A percentile compares a stretch with the other conserved stretches of the same genome.
phyloP scores from a whole-genome alignment of 2,888 invertebrate genomes.

The Trisateles emortualis region DNA sequence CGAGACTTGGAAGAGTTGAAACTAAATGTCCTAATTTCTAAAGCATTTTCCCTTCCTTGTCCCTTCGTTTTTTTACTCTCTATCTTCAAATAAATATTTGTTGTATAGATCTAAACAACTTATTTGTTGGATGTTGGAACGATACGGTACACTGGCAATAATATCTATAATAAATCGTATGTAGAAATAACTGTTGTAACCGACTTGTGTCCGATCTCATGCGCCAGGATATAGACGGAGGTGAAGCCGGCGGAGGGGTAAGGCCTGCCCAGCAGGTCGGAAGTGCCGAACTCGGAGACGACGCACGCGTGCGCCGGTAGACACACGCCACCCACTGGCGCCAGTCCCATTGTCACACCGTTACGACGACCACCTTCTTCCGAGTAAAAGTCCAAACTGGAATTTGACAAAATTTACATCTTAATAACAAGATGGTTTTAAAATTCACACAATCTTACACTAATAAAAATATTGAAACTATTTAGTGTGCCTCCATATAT shows the following conservation, averaged over 20 bases:
- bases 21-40: no score
- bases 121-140: no score
- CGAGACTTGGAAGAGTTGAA: no score
- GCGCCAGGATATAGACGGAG: constrained; percentile 93
- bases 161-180: no score
- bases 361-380: constrained; percentile 90
- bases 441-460: no score
- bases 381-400: constrained; percentile 91
- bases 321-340: constrained; percentile 93
- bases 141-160: no score
- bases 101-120: no score
- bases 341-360: constrained; percentile 93
- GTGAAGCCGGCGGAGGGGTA: constrained; percentile 95
- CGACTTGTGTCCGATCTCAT: constrained; percentile 95
- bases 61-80: no score
- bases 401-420: constrained; percentile 36
- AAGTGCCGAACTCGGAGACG: constrained; percentile 92
- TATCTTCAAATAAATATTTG: no score
- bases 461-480: no score
- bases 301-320: constrained; percentile 91
- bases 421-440: not conserved
- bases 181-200: constrained; percentile 49
- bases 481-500: no score
- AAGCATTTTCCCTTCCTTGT: no score
- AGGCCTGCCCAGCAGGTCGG: constrained; percentile 91